A percentile compares a stretch with the other conserved stretches of the same genome.
These are phyloP conservation scores for Erebia aethiops DNA, from an alignment of 2,888 invertebrate species.

Conservation along the genomic window DNA sequence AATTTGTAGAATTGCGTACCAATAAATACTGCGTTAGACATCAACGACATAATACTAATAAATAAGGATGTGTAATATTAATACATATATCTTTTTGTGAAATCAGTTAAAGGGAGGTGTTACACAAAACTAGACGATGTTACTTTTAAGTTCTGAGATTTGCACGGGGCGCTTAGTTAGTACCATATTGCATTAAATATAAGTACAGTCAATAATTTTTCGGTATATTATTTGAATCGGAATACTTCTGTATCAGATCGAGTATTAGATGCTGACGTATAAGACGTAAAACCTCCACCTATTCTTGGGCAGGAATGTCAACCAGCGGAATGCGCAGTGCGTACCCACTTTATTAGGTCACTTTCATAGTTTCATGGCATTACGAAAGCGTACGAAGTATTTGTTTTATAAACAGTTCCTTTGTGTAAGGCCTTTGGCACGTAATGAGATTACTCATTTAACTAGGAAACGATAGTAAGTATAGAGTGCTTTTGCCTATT, in stretches of 20 bases:
- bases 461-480: slow-evolving; percentile 27
- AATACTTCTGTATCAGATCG: neutral
- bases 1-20: too few species aligned
- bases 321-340: slow-evolving; percentile 25
- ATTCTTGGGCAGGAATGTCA: slow-evolving; percentile 23
- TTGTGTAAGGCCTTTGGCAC: slow-evolving; percentile 63
- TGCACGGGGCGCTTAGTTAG: too few species aligned
- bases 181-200: too few species aligned
- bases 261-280: slow-evolving; percentile 15
- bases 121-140: too few species aligned
- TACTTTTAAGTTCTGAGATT: too few species aligned
- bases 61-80: too few species aligned
- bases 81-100: too few species aligned
- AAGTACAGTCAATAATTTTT: neutral
- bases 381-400: slow-evolving; percentile 55
- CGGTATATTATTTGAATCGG: too few species aligned
- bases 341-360: slow-evolving; percentile 27
- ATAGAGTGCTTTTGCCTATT: slow-evolving; percentile 19
- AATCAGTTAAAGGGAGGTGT: too few species aligned
- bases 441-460: slow-evolving; percentile 41
- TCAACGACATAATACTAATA: too few species aligned
- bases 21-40: too few species aligned
- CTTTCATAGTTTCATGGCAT: slow-evolving; percentile 39
- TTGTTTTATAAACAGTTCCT: slow-evolving; percentile 79
- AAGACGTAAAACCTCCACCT: slow-evolving; percentile 19